Evolutionary conservation across 2,797 vertebrate species (phyloP), one percentile per base, ranked within the genome.

Genomic region (Hypotaenidia okinawae): DNA sequence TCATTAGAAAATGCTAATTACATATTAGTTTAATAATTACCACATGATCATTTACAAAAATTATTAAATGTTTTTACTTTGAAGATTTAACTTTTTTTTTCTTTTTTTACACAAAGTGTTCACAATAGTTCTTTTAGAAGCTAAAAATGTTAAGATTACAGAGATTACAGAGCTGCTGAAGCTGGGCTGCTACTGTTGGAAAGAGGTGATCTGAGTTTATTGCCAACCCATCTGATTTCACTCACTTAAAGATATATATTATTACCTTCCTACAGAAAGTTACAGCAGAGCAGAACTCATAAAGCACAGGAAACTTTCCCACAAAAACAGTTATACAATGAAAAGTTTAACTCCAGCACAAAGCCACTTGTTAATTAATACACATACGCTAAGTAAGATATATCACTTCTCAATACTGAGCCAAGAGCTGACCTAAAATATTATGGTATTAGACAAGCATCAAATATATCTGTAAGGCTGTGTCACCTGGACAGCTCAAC

Each of bases 1-100:
- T 94, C 93, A 91, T 92, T 96, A 93, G 87, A 96, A 97, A 97
- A 97, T 87, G 91, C 95, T 94, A 97, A 96, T 95, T 96, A 97
- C 75, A 66, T 93, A 97, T 97, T 94, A 97, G 96, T 95, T 97
- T 87, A 90, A 92, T 95, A 96, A 97, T 95, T 87, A 73, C 89
- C 83, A 93, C 95, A 90, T 37, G 87, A 96, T 97, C 75, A 95
- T 97, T 95, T 91, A 84, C 84, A 95, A 96, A 90, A 94, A 96
- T 76, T 94, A 90, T 63, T 91, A 95, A 67, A 17, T 91, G 97
- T 95, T 96, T 90, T 90, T 93, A 87, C 82, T 96, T 95, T 69
- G 54, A 88, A 95, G 66, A 91, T 95, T 91, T 54, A 89, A 83
- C 58, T 76, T 86, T 89, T 89, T 86, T 89, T 73, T 55, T 74